A percentile compares a stretch with the other conserved stretches of the same genome.
Conservation (phyloP, 1,140 invertebrate species). For the Geopemphigus sp. region DNA sequence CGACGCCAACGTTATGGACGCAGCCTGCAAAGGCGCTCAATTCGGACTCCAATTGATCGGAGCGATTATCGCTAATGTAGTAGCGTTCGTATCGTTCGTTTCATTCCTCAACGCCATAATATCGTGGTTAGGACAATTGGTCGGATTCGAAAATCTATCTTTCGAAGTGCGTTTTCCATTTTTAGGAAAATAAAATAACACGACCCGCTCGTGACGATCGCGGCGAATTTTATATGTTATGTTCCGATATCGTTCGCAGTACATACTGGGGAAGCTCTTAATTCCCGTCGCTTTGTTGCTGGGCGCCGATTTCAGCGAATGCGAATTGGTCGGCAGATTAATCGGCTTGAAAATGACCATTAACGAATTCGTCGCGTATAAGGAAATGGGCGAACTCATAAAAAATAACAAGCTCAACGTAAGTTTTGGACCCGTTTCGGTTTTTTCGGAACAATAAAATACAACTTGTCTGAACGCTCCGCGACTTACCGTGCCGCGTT, state of each 20-base stretch:
- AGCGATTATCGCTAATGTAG: slow-evolving; percentile 86
- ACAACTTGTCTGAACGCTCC: no score
- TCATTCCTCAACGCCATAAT: slow-evolving; percentile 79
- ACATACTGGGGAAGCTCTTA: slow-evolving; percentile 79
- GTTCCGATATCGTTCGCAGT: slow-evolving; percentile 59
- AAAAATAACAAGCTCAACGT: slow-evolving; percentile 62
- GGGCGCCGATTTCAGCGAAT: slow-evolving; percentile 76
- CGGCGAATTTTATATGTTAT: not conserved
- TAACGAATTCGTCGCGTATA: slow-evolving; percentile 91
- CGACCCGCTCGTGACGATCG: no score
- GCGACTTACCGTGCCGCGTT: no score
- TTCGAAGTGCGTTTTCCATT: slow-evolving; percentile 58
- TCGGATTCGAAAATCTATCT: slow-evolving; percentile 62
- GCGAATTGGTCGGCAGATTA: slow-evolving; percentile 73
- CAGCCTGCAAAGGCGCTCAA: slow-evolving; percentile 81
- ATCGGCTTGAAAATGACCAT: slow-evolving; percentile 87
- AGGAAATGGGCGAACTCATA: slow-evolving; percentile 69
- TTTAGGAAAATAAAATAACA: not conserved
- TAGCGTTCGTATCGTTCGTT: slow-evolving; percentile 86
- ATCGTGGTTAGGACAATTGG: slow-evolving; percentile 73
- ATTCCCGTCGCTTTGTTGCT: slow-evolving; percentile 79
- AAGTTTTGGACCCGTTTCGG: slow-evolving; percentile 55
- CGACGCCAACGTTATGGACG: slow-evolving; percentile 55
- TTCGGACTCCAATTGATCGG: slow-evolving; percentile 78
- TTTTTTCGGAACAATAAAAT: no score